Base-by-base conservation (phyloP, 2,888 invertebrate genomes). In the Dione juno region DNA sequence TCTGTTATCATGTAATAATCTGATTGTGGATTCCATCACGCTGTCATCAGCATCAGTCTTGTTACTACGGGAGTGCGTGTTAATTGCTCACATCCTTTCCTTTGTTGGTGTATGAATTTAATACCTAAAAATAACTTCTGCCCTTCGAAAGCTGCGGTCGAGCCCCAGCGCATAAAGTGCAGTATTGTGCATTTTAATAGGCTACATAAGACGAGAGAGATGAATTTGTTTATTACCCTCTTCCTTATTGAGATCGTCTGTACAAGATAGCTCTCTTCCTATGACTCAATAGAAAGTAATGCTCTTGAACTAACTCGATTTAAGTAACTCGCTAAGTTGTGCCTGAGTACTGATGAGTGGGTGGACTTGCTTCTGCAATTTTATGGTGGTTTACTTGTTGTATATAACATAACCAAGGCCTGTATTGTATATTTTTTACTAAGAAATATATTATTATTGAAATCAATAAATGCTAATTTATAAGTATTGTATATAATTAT, bases 191-290 rank as follows among this genome's bases (percentile, higher is more conserved):
- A 88, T 89, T 91, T 90, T 90, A 92, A 92, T 90, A 85, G 86
- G 80, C 88, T 79, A 81, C 90, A 88, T 89, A 90, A 92, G 92
- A 91, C 88, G 89, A 85, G 86, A 89, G 92, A 92, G 92, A 91
- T 92, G 93, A 92, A 91, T 92, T 92, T 90, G 91, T 92, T 93
- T 92, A 93, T 93, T 93, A 88, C 90, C 88, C 89, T 88, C 92
- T 92, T 93, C 93, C 93, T 93, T 91, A 93, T 93, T 92, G 93
- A 92, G 91, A 91, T 83, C 90, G 92, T 92, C 92, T 92, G 92
- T 79, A 84, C 86, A 82, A 89, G 92, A 92, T 92, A 89, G 90
- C 89, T 90, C 90, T 90, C 92, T 92, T 93, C 92, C 92, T 92
- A 91, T 93, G 92, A 93, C 84, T 93, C 92, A 93, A 88, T 92